A percentile compares a stretch with the other conserved stretches of the same genome.
Evolutionary conservation across 1,140 invertebrate species (phyloP).

Genomic region (Sitobion miscanthi): DNA sequence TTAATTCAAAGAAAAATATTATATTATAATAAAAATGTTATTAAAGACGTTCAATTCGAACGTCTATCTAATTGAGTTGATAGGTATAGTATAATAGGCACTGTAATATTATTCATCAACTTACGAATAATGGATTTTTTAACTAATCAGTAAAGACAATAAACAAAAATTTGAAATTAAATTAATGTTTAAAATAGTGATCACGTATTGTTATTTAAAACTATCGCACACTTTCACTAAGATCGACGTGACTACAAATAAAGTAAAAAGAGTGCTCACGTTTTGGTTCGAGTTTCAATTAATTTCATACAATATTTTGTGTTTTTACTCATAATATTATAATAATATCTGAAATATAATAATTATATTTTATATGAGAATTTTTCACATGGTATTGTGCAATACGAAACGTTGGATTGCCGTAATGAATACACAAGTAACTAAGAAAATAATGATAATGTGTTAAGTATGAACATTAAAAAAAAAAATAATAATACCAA

Average conservation of each 20-base stretch:
- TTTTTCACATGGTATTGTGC: constrained; percentile 10
- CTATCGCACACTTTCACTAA: constrained; percentile 27
- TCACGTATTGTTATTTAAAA: constrained; percentile 16
- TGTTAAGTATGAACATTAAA: neutral
- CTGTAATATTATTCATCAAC: neutral
- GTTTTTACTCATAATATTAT: constrained; percentile 31
- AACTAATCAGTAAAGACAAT: neutral
- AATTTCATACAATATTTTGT: neutral
- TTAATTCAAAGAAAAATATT: neutral
- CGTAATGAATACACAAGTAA: neutral
- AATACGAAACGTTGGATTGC: neutral
- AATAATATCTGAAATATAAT: constrained; percentile 23
- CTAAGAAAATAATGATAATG: neutral
- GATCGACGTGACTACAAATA: neutral
- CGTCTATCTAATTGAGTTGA: neutral
- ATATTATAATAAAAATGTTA: neutral
- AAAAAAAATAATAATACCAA: neutral
- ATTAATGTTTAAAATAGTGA: neutral
- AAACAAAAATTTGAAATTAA: neutral
- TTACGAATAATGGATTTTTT: neutral
- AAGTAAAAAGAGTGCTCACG: neutral
- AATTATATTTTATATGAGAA: constrained; percentile 15
- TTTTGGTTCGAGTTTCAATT: neutral
- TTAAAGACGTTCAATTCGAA: neutral
- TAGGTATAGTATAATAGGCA: neutral